A percentile compares a stretch with the other conserved stretches of the same genome.
These are phyloP conservation scores for Drosophila anomelani DNA, from an alignment of 2,888 invertebrate species.

Conservation along the genomic window DNA sequence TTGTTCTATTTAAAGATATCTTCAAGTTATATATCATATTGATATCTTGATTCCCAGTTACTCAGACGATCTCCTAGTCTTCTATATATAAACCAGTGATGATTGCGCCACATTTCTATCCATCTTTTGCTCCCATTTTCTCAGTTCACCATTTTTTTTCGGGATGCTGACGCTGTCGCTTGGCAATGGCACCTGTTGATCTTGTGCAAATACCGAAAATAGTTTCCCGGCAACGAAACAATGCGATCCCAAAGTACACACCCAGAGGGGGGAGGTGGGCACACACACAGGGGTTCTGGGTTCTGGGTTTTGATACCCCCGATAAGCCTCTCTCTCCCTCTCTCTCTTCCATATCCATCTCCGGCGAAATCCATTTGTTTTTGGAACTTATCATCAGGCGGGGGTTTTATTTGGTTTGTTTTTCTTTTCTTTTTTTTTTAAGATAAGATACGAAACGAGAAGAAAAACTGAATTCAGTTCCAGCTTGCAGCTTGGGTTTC, in stretches of 20 bases:
- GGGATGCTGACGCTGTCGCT: constrained; percentile 49
- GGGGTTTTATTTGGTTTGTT: constrained; percentile 19
- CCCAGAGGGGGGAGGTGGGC: constrained; percentile 4
- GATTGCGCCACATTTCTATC: constrained; percentile 46
- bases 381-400: constrained; percentile 65
- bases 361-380: constrained; percentile 53
- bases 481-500: constrained; percentile 44
- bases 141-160: constrained; percentile 1
- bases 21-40: neutral
- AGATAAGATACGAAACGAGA: constrained; percentile 41
- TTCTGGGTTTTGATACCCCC: constrained; percentile 3
- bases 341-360: neutral
- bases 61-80: neutral
- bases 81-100: neutral
- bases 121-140: constrained; percentile 29
- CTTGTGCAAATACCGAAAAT: constrained; percentile 67
- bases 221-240: constrained; percentile 54
- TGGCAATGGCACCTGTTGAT: constrained; percentile 67
- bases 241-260: constrained; percentile 58
- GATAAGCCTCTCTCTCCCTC: constrained; percentile 56
- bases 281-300: neutral
- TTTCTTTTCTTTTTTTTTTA: constrained; percentile 5
- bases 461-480: constrained; percentile 15
- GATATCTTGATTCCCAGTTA: neutral
- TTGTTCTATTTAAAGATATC: neutral